Conservation (phyloP, 2,888 invertebrate genomes). For the Dorcus hopei region DNA sequence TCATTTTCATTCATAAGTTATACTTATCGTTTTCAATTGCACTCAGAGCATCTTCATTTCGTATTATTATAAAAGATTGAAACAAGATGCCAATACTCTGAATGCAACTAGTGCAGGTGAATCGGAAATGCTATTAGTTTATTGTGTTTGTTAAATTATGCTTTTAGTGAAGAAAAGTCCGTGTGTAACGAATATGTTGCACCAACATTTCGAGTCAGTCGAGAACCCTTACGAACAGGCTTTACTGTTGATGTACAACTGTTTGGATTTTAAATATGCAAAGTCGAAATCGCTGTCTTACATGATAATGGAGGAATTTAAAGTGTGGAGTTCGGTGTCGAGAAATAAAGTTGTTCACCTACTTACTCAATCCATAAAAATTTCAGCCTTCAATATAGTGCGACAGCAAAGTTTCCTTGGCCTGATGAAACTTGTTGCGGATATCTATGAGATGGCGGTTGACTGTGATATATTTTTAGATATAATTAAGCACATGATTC, state of each 20-base stretch:
- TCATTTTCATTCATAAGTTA: background rate
- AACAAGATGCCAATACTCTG: too few relatives aligned
- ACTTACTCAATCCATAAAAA: conserved; percentile 58
- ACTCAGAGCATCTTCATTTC: background rate
- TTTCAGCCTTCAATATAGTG: conserved; percentile 70
- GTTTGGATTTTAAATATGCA: conserved; percentile 60
- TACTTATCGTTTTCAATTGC: background rate
- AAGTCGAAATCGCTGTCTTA: conserved; percentile 62
- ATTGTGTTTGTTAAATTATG: background rate
- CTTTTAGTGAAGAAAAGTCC: conserved; percentile 47
- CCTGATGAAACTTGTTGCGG: conserved; percentile 62
- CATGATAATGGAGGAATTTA: conserved; percentile 61
- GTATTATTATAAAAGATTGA: too few relatives aligned
- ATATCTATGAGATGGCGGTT: conserved; percentile 61
- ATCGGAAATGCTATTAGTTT: background rate
- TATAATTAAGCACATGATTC: conserved; percentile 57
- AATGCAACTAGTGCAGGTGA: too few relatives aligned
- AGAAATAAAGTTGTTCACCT: conserved; percentile 49
- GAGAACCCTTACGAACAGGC: conserved; percentile 61
- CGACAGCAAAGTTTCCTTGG: conserved; percentile 63
- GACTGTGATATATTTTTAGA: conserved; percentile 63
- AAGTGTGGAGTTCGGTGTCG: conserved; percentile 51
- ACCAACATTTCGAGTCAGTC: conserved; percentile 38
- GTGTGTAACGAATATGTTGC: conserved; percentile 42
- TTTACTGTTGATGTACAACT: conserved; percentile 59